Evolutionary conservation across 2,888 invertebrate genomes (phyloP).

Genomic region (Linyphia triangularis): DNA sequence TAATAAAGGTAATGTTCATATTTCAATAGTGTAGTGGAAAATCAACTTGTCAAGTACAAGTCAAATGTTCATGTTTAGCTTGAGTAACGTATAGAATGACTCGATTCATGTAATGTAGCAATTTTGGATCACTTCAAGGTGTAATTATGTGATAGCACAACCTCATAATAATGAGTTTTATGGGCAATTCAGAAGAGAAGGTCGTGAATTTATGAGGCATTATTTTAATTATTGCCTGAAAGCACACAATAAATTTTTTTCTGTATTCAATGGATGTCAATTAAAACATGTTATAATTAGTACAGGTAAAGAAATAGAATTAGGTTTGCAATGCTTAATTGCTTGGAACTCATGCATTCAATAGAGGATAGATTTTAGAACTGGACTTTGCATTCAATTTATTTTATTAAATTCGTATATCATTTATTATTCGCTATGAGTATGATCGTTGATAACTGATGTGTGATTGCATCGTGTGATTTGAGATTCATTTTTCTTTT

Average conservation of each 20-base stretch:
- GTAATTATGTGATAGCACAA: too few relatives aligned
- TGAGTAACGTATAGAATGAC: background rate
- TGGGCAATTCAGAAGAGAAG: constrained; percentile 5
- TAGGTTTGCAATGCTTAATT: background rate
- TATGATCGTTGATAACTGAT: too few relatives aligned
- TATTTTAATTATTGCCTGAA: constrained; percentile 32
- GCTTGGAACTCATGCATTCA: background rate
- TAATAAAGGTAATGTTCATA: too few relatives aligned
- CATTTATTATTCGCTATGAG: too few relatives aligned
- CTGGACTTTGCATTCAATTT: too few relatives aligned
- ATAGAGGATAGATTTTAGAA: too few relatives aligned
- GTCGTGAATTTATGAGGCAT: constrained; percentile 21
- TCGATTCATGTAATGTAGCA: background rate
- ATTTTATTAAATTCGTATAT: too few relatives aligned
- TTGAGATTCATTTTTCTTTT: too few relatives aligned
- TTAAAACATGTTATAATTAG: background rate
- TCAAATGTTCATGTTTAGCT: too few relatives aligned
- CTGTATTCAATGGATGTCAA: constrained; percentile 16
- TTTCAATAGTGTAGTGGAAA: too few relatives aligned
- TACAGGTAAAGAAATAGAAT: background rate
- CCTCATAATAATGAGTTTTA: background rate
- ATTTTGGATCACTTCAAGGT: background rate
- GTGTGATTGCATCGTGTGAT: too few relatives aligned
- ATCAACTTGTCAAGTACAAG: too few relatives aligned
- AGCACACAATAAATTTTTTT: constrained; percentile 5